A percentile compares a stretch with the other conserved stretches of the same genome.
phyloP scores from a whole-genome alignment of 2,113 vertebrate species.

The Apteryx owenii region DNA sequence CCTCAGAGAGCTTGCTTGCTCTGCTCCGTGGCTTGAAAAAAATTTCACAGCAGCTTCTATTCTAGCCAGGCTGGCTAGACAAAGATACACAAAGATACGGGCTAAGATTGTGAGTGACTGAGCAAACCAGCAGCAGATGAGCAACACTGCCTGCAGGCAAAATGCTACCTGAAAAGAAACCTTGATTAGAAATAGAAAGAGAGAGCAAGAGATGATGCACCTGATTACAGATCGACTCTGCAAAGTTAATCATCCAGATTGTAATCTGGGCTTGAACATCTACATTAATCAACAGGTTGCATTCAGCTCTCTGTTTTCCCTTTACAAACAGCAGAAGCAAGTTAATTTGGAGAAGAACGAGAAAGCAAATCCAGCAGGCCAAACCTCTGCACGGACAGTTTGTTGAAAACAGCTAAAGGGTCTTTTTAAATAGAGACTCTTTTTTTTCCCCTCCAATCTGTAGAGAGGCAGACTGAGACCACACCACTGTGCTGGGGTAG shows the following conservation, averaged over 20 bases:
- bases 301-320: not conserved
- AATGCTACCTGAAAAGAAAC: not conserved
- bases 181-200: not conserved
- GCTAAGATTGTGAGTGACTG: not conserved
- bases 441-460: not conserved
- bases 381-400: not conserved
- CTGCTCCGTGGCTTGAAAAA: not conserved
- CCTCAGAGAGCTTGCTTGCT: not conserved
- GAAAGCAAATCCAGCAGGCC: not conserved
- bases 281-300: not conserved
- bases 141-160: not conserved
- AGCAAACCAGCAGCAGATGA: slow-evolving; percentile 37
- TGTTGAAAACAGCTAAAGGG: not conserved
- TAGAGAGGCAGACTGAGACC: not conserved
- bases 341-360: not conserved
- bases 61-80: not conserved
- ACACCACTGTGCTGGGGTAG: not conserved
- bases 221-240: not conserved
- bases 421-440: not conserved
- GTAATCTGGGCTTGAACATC: not conserved
- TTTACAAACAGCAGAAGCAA: not conserved
- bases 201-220: not conserved
- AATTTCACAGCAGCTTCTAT: not conserved
- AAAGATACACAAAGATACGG: not conserved
- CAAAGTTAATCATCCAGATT: slow-evolving; percentile 47